Percentiles rank a stretch among this genome's conserved stretches.
phyloP scores from a whole-genome alignment of 30 jellyfish, hydroid and myxozoan genomes.

The Mastigias papua region DNA sequence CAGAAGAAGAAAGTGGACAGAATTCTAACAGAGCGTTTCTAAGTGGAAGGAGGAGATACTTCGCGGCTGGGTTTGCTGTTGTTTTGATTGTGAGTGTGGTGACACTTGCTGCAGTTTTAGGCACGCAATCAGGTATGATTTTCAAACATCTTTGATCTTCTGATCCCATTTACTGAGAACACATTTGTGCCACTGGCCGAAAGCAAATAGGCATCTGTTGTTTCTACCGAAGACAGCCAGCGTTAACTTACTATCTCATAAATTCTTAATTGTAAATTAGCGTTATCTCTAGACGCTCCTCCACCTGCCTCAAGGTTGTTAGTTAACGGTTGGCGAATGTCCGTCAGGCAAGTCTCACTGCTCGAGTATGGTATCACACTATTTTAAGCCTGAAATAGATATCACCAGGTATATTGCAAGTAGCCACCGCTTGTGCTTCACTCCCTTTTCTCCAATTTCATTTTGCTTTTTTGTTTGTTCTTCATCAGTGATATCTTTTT shows the following conservation, averaged over 20 bases:
- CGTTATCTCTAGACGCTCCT: neutral
- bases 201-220: neutral
- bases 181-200: neutral
- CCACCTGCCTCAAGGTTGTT: conserved; percentile 35
- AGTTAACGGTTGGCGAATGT: too few relatives aligned
- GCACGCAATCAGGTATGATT: conserved; percentile 46
- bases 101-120: conserved; percentile 68
- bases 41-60: conserved; percentile 37
- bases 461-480: too few relatives aligned
- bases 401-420: too few relatives aligned
- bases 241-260: neutral
- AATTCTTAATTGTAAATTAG: too few relatives aligned
- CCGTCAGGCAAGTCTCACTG: too few relatives aligned
- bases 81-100: conserved; percentile 59
- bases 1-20: conserved; percentile 37
- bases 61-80: conserved; percentile 66
- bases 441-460: too few relatives aligned
- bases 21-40: conserved; percentile 21
- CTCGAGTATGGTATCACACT: too few relatives aligned
- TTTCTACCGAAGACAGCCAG: neutral
- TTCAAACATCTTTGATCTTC: neutral
- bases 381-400: too few relatives aligned
- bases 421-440: too few relatives aligned
- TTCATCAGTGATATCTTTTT: too few relatives aligned
- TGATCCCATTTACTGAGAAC: neutral